These are phyloP conservation scores for Aplysina aerophoba DNA, from an alignment of 37 sponge, comb jelly and placozoan species.

Conservation along the genomic window DNA sequence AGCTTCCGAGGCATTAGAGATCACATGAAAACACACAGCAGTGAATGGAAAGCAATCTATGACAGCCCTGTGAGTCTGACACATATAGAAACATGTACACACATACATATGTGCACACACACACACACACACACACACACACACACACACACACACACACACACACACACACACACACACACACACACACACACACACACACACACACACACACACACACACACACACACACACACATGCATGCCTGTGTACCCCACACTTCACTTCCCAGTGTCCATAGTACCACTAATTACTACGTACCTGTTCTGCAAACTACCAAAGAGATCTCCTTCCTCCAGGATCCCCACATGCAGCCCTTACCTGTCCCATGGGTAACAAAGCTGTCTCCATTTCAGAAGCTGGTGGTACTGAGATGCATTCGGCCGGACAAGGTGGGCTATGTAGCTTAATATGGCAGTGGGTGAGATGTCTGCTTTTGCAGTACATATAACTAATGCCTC, in stretches of 20 bases:
- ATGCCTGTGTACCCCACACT: neutral
- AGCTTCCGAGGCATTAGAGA: constrained; percentile 83
- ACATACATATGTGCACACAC: neutral
- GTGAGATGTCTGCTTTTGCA: too few species aligned
- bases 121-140: neutral
- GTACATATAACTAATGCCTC: too few species aligned
- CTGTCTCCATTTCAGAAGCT: constrained; percentile 87
- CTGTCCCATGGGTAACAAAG: constrained; percentile 71
- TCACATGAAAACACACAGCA: constrained; percentile 42
- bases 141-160: neutral
- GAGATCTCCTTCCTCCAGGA: constrained; percentile 47
- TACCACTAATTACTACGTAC: too few species aligned
- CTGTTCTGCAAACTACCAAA: too few species aligned
- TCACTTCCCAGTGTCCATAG: too few species aligned
- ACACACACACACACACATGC: neutral
- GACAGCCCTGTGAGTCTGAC: constrained; percentile 58
- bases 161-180: neutral
- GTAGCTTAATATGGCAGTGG: too few species aligned
- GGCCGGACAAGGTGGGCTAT: constrained; percentile 88
- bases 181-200: neutral
- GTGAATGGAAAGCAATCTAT: constrained; percentile 87
- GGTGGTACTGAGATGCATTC: constrained; percentile 82
- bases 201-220: neutral
- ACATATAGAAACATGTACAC: neutral
- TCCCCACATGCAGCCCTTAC: constrained; percentile 78